Percentiles rank a stretch among this genome's conserved stretches.
phyloP scores from a whole-genome alignment of 2,888 invertebrate species.

The Drosophila greeni region DNA sequence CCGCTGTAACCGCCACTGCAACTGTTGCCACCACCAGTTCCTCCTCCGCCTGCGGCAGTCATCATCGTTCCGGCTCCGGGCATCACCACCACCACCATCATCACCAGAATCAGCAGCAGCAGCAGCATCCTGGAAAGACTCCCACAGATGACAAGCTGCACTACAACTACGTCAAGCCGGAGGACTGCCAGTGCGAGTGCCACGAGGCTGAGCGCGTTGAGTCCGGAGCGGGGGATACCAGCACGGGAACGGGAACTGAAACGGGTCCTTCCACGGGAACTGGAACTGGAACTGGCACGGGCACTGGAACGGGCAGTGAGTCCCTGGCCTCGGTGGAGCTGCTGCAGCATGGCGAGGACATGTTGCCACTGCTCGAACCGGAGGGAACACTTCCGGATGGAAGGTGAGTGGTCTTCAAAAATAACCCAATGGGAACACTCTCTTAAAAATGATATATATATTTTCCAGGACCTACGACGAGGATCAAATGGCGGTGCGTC shows the following conservation, averaged over 20 bases:
- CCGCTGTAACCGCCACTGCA: too few relatives aligned
- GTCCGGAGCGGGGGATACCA: conserved; percentile 55
- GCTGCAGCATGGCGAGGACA: conserved; percentile 79
- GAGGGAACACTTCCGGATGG: conserved; percentile 72
- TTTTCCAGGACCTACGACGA: conserved; percentile 78
- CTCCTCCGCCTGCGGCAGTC: conserved; percentile 37
- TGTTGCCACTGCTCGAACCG: conserved; percentile 80
- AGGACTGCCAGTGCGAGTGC: conserved; percentile 92
- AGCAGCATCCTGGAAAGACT: conserved; percentile 46
- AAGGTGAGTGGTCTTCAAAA: conserved; percentile 58
- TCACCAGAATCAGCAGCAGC: conserved; percentile 40
- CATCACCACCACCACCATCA: conserved; percentile 48
- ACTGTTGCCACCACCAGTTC: conserved; percentile 31
- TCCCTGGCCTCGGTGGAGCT: conserved; percentile 75
- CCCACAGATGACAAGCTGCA: conserved; percentile 78
- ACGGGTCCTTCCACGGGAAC: conserved; percentile 44
- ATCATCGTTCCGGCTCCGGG: conserved; percentile 24
- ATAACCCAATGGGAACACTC: not conserved
- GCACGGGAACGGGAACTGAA: conserved; percentile 50
- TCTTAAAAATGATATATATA: not conserved
- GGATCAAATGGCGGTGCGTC: conserved; percentile 58
- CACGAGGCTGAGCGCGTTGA: conserved; percentile 82
- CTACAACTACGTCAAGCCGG: conserved; percentile 90
- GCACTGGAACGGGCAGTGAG: conserved; percentile 61
- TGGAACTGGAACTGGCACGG: conserved; percentile 45